A percentile compares a stretch with the other conserved stretches of the same genome.
Evolutionary conservation across 2,888 invertebrate species (phyloP).

Genomic region (Pyralis farinalis): DNA sequence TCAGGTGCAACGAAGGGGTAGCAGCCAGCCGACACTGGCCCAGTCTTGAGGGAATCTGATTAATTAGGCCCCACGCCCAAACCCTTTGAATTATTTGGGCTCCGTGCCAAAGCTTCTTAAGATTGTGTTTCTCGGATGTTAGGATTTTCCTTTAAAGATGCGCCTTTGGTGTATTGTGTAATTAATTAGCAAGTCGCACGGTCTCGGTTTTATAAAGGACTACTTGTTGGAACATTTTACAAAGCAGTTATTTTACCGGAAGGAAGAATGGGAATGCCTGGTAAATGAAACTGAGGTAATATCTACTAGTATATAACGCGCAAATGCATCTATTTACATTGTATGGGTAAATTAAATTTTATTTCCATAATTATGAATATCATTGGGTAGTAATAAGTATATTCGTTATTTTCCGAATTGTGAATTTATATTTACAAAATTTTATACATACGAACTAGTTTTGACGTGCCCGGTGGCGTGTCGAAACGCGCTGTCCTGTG

Average conservation of each 20-base stretch:
- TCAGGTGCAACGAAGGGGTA: constrained; percentile 40
- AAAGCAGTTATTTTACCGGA: neutral
- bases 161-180: constrained; percentile 44
- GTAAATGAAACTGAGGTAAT: too few species aligned
- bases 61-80: constrained; percentile 53
- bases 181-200: constrained; percentile 41
- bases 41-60: constrained; percentile 49
- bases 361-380: too few species aligned
- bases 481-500: too few species aligned
- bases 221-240: neutral
- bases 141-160: constrained; percentile 38
- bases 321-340: too few species aligned
- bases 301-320: too few species aligned
- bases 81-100: constrained; percentile 58
- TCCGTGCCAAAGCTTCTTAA: constrained; percentile 53
- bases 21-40: constrained; percentile 18
- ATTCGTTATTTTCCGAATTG: too few species aligned
- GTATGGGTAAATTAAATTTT: too few species aligned
- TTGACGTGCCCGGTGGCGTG: too few species aligned
- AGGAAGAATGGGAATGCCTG: neutral
- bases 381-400: too few species aligned
- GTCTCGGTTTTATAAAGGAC: constrained; percentile 15
- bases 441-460: too few species aligned
- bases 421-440: too few species aligned
- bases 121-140: constrained; percentile 35